Evolutionary conservation across 2,888 invertebrate species (phyloP).

Genomic region (Lymantria monacha): DNA sequence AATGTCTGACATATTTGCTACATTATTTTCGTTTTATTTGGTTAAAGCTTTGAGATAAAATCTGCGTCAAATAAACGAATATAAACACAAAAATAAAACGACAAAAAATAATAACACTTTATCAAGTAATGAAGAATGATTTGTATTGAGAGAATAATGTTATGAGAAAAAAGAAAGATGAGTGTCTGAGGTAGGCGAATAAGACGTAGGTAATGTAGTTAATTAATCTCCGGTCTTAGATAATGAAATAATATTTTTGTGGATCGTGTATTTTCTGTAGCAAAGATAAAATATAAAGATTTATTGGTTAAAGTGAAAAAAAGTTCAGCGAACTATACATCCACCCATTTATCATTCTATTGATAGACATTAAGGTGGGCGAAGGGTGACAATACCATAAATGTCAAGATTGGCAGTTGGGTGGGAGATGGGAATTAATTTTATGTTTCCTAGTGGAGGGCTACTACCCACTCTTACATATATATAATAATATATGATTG

Average conservation of each 20-base stretch:
- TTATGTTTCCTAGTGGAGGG: too few relatives aligned
- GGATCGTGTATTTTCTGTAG: background rate
- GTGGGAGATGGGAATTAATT: too few relatives aligned
- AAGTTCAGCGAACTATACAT: too few relatives aligned
- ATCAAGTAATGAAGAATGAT: background rate
- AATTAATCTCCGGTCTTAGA: background rate
- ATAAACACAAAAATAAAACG: background rate
- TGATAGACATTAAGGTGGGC: too few relatives aligned
- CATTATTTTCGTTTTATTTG: background rate
- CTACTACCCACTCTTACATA: too few relatives aligned
- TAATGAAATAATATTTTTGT: background rate
- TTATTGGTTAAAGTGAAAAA: too few relatives aligned
- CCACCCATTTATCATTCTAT: too few relatives aligned
- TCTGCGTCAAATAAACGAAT: background rate
- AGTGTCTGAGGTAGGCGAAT: background rate
- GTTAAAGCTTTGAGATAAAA: background rate
- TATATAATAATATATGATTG: too few relatives aligned
- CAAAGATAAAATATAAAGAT: too few relatives aligned
- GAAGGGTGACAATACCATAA: too few relatives aligned
- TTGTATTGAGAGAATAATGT: background rate
- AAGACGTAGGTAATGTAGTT: background rate
- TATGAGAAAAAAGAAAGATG: background rate
- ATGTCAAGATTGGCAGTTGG: too few relatives aligned
- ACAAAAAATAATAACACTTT: background rate
- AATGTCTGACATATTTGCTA: slow-evolving; percentile 3